phyloP scores from a whole-genome alignment of 2,113 vertebrate genomes.

The Leptocoma aspasia region DNA sequence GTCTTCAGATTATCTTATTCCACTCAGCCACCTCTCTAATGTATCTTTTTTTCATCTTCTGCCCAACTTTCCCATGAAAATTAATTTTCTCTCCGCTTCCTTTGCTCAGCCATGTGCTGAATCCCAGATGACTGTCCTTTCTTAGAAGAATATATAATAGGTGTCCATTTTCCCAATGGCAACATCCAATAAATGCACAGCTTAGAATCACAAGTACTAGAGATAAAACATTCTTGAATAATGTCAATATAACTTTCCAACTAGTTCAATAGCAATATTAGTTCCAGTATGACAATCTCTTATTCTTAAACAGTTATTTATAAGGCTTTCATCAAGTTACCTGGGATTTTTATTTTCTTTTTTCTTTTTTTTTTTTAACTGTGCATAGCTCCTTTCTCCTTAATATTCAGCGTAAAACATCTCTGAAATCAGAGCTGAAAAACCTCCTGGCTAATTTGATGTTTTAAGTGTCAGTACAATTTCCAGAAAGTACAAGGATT shows the following conservation, averaged over 20 bases:
- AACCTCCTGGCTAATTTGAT: neutral
- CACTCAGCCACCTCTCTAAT: neutral
- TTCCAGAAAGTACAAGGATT: neutral
- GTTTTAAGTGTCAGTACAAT: neutral
- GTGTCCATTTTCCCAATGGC: neutral
- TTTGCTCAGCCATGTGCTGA: neutral
- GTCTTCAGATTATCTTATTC: neutral
- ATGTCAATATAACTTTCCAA: neutral
- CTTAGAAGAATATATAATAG: neutral
- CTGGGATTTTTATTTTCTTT: neutral
- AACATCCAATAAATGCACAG: constrained; percentile 3
- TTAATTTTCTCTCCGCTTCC: neutral
- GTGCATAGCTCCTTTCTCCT: neutral
- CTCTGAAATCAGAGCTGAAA: constrained; percentile 13
- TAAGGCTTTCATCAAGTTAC: constrained; percentile 2
- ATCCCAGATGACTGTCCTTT: neutral
- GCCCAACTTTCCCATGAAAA: neutral
- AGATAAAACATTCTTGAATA: constrained; percentile 21
- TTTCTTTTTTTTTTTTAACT: neutral
- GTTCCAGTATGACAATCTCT: neutral
- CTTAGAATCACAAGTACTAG: constrained; percentile 18
- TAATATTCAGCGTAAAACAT: neutral
- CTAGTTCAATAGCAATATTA: neutral
- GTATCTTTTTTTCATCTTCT: neutral
- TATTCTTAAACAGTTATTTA: constrained; percentile 20